Evolutionary conservation across 2,113 vertebrate species (phyloP), one percentile per base, ranked within the genome.

Genomic region (Sarotherodon lohbergeri): DNA sequence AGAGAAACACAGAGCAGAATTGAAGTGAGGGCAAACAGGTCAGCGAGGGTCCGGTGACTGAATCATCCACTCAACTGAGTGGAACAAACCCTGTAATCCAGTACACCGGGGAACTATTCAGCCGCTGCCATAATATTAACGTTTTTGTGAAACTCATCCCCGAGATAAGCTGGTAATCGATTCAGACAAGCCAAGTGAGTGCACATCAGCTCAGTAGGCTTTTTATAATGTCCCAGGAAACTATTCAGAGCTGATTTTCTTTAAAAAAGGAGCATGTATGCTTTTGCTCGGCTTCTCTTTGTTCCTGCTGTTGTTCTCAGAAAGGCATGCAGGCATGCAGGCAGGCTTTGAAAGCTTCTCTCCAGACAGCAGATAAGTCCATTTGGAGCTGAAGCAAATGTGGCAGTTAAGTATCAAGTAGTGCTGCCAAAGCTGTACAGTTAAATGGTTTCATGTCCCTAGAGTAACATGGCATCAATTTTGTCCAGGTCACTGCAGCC

Each of bases 11-110:
- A 50, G 85, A 91, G 46, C 39, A 80, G 39, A 87, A 92, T 82
- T 27, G 63, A 86, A 91, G 88, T 2, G 14, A 80, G 86, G 87
- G 50, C 68, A 84, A 63, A 84, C 73, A 71, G 88, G 88, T 92
- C 93, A 91, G 80, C 46, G 55, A 88, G 94, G 96, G 96, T 89
- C 85, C 92, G 93, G 93, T 92, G 88, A 95, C 88, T 92, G 95
- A 93, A 94, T 96, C 90, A 95, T 96, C 92, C 78, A 88, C 92
- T 95, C 81, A 66, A 55, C 84, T 55, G 89, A 92, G 89, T 90
- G 88, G 90, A 95, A 93, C 81, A 93, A 94, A 91, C 32, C 29
- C 81, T 82, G 59, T 84, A 89, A 81, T 61, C 14, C 73, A 73
- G 88, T 7, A 41, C 27, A 48, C 68, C 14, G 61, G 34, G 80